Conservation (phyloP, 2,888 invertebrate species). For the Chromoteleia sp. region DNA sequence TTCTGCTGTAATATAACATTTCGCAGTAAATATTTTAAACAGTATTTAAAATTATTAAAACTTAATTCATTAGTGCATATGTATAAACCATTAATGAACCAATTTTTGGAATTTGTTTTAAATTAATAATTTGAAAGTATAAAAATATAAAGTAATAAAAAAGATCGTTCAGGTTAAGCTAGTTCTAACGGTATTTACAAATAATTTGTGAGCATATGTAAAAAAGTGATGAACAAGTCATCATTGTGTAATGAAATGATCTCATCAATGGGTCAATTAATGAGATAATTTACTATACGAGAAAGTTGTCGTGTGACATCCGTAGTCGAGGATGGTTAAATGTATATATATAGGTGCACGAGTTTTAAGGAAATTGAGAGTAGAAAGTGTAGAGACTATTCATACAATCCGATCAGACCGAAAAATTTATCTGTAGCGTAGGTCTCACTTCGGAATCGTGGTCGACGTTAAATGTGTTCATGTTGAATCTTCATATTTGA, state of each 20-base stretch:
- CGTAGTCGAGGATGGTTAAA: slow-evolving; percentile 33
- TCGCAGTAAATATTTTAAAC: no score
- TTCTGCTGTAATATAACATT: no score
- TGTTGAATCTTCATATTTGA: background rate
- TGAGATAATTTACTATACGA: slow-evolving; percentile 46
- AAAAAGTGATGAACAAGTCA: slow-evolving; percentile 25
- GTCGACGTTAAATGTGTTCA: slow-evolving; percentile 1
- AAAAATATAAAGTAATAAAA: no score
- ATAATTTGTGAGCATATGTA: background rate
- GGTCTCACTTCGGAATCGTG: slow-evolving; percentile 4
- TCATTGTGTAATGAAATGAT: slow-evolving; percentile 54
- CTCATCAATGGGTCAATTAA: slow-evolving; percentile 36
- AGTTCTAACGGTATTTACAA: no score
- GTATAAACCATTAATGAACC: no score
- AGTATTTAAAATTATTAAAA: no score
- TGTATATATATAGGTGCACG: slow-evolving; percentile 20
- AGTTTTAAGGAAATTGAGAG: slow-evolving; percentile 63
- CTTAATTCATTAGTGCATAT: no score
- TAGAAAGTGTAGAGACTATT: slow-evolving; percentile 66
- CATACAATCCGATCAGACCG: slow-evolving; percentile 34
- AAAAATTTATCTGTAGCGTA: slow-evolving; percentile 22
- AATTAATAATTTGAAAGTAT: no score
- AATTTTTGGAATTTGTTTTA: no score
- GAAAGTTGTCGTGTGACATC: slow-evolving; percentile 50
- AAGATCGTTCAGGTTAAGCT: no score